These are phyloP conservation scores for Platycheirus albimanus DNA, from an alignment of 2,888 invertebrate species.

Conservation along the genomic window DNA sequence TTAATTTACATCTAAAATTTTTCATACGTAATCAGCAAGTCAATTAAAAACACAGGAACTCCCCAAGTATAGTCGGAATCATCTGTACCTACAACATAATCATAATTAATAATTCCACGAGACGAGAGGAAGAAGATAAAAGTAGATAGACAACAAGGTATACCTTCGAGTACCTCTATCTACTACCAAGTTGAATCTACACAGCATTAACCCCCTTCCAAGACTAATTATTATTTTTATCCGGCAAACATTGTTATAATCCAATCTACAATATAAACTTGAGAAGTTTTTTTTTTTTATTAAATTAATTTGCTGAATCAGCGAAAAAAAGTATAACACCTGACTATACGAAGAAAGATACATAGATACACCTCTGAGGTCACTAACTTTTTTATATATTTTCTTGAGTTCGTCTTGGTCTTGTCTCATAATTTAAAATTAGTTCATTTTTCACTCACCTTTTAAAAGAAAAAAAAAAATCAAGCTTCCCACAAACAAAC, in stretches of 20 bases:
- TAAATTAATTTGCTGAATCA: constrained; percentile 25
- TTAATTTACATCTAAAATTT: not conserved
- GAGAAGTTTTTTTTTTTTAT: not conserved
- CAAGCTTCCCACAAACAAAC: constrained; percentile 35
- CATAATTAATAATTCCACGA: constrained; percentile 33
- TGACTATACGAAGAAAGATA: no score
- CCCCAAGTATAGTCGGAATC: no score
- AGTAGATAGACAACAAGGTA: no score
- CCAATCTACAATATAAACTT: constrained; percentile 45
- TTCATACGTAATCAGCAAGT: constrained; percentile 19
- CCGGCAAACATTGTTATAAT: constrained; percentile 54
- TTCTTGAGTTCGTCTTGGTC: not conserved
- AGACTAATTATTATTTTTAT: constrained; percentile 29
- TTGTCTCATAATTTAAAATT: constrained; percentile 65
- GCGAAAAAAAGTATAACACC: constrained; percentile 51
- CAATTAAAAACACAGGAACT: constrained; percentile 36
- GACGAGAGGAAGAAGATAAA: not conserved
- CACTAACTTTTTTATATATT: constrained; percentile 34
- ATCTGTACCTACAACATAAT: constrained; percentile 5
- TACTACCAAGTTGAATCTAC: constrained; percentile 23
- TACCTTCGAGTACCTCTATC: no score
- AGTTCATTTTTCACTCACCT: constrained; percentile 61
- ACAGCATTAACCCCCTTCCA: constrained; percentile 46
- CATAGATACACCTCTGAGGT: constrained; percentile 32
- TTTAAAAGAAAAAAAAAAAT: no score